Base-by-base conservation (phyloP, 2,888 invertebrate genomes). In the Zeuzera pyrina region DNA sequence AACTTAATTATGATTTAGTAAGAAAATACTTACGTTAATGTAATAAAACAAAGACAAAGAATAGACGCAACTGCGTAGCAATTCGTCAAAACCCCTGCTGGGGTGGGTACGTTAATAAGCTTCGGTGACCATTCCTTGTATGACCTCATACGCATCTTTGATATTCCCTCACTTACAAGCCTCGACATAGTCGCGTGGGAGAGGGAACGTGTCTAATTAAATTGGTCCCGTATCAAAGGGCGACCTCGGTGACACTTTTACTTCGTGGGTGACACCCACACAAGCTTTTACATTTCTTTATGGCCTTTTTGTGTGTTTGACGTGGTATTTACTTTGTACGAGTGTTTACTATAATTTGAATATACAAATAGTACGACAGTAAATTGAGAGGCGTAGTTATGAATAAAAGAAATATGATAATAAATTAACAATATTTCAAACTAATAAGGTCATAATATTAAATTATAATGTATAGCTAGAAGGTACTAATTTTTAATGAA, bases 21-120 rank as follows among this genome's bases (percentile, higher is more conserved):
- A 7, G 6, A 41, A 43, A 45, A 36, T 43, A 33, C 31, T 21
- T 19, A 36, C 16, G 42, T 41, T 39, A 38, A 33, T 37, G 44
- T 48, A 43, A 45, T 48, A 45, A 51, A 51, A 39, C 31, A 39
- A 35, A 56, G 56, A 58, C 57, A 61, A 61, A 60, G 58, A 55
- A 55, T 49, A 41, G 44, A 12, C 34, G 40, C 46, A 49, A 60
- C 43, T 61, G 42, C 52, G 49, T 52, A 52, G 45, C 49, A 47
- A 47, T 43, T 54, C 51, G 45, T 51, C 41, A 39, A 39, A 46
- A 42, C 48, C 49, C 35, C 38, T n/a, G n/a, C n/a, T n/a, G 41
- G 46, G 48, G 43, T 44, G 11, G 12, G 25, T 12, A 25, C 13
- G 25, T 13, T 5, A 36, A 42, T 37, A 39, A 31, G 32, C 41